Evolutionary conservation across 37 sponge, comb jelly and placozoan genomes (phyloP), one percentile per base, ranked within the genome.

Genomic region (Spongilla lacustris): DNA sequence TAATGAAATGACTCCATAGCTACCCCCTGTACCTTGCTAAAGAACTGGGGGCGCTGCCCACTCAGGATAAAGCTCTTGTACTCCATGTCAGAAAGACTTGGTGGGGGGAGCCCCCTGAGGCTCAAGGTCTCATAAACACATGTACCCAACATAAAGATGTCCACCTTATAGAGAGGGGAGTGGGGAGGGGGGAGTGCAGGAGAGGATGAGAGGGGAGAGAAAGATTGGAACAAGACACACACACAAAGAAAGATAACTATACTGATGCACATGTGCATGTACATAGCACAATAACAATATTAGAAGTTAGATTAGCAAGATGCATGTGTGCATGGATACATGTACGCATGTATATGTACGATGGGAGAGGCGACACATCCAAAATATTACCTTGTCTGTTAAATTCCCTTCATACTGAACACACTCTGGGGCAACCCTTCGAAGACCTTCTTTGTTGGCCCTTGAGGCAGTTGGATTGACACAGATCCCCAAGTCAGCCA

Each of bases 51-150:
- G 49, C 91, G 81, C 72, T 85, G 76, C 27, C 85, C 76, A 21
- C 41, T 67, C 21, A 68, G 50, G 11, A 91, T 66, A 72, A 82
- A 76, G 28, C 71, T 69, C 36, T 31, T 91, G 75, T 86, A 91
- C 68, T 91, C 87, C 27, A 66, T 24, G 34, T 86, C 87, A 0
- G 73, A 50, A n/a, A 86, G 69, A 21, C 33, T 74, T 4, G 38
- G 4, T 30, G 87, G 91, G 1, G 91, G 91, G 22, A 91, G 83
- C 24, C 67, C 58, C 21, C 82, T 26, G 12, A 91, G 82, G 17
- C 73, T 83, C 79, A 91, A 72, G 46, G 86, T n/a, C 87, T 91
- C 91, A 66, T 86, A 91, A 24, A 91, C 87, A 77, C 91, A 85
- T 13, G 76, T 36, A 24, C 87, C 91, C 30, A 91, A 87, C 33